Conservation (phyloP, 2,797 vertebrate species). For the Clarias pachynema region DNA sequence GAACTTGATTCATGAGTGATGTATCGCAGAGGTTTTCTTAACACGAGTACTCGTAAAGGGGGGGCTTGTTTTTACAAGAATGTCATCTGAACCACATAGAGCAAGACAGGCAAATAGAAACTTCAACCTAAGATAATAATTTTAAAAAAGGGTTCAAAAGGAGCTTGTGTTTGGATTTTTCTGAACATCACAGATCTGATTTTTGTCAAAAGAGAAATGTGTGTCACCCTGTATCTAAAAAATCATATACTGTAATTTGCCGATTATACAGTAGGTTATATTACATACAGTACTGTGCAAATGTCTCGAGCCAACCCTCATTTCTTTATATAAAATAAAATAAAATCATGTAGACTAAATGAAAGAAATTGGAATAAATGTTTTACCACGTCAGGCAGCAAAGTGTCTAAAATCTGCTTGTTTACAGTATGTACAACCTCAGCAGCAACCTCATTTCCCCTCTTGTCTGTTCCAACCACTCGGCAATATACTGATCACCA, state of each 20-base stretch:
- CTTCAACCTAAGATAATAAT: constrained; percentile 33
- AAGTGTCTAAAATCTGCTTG: too few relatives aligned
- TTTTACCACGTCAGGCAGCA: too few relatives aligned
- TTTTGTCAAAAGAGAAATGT: neutral
- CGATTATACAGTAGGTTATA: neutral
- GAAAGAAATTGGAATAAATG: too few relatives aligned
- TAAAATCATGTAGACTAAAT: too few relatives aligned
- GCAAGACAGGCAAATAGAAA: constrained; percentile 16
- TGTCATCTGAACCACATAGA: constrained; percentile 45
- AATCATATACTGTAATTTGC: neutral
- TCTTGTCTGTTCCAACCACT: too few relatives aligned
- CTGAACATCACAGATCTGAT: constrained; percentile 3
- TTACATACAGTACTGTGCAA: neutral
- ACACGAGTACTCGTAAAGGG: constrained; percentile 30
- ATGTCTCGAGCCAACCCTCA: too few relatives aligned
- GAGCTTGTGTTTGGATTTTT: neutral
- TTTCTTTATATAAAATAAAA: too few relatives aligned
- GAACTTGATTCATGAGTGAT: constrained; percentile 51
- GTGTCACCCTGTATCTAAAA: neutral
- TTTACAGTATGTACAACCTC: too few relatives aligned
- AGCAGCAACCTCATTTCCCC: too few relatives aligned
- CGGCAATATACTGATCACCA: too few relatives aligned
- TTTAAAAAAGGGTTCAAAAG: neutral
- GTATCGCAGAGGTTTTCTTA: constrained; percentile 57
- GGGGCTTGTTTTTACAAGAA: constrained; percentile 41